Evolutionary conservation across 2,888 invertebrate genomes (phyloP), one percentile per base, ranked within the genome.

Genomic region (Tenthredo distinguenda): DNA sequence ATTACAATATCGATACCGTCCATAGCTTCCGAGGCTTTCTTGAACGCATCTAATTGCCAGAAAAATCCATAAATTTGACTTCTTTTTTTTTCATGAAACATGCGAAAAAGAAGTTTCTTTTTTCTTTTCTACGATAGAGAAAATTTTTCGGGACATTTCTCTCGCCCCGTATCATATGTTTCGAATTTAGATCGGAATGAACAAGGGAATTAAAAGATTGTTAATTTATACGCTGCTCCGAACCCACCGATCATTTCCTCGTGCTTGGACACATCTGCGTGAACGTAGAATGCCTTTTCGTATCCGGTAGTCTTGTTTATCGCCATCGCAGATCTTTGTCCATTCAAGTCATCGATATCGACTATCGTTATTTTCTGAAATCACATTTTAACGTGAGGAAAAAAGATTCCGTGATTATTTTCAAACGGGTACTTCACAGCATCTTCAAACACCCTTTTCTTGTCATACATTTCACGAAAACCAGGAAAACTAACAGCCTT

Each of bases 1-100:
- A 97, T 95, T 2, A 97, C 96, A 87, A 97, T 96, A 91, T 97
- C 97, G 87, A 97, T 94, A 43, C 95, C 95, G 84, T 96, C 96
- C 91, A 96, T 96, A 88, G 95, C 95, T 79, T 95, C 95, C 88
- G 95, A 94, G 12, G 96, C 96, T 91, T 95, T 95, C 90, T 96
- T 95, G 90, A 97, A 97, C 21, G 96, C 96, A 93, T 96, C 97
- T 96, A 68, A 34, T 15, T 34, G 1, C 10, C 10, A 68, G 94
- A 68, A 94, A 62, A 82, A 15, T n/a, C 15, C 40, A 37, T 1
- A 37, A 37, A 37, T 37, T 37, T 37, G 37, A 37, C 37, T 50
- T 26, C 1, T 50, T 50, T 50, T 50, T 50, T 50, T 50, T 10
- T 10, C 5, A 10, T 50, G 12, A 10, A 50, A 15, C 50, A 10